Evolutionary conservation across 1,140 invertebrate species (phyloP).

Genomic region (Heliothis virescens): DNA sequence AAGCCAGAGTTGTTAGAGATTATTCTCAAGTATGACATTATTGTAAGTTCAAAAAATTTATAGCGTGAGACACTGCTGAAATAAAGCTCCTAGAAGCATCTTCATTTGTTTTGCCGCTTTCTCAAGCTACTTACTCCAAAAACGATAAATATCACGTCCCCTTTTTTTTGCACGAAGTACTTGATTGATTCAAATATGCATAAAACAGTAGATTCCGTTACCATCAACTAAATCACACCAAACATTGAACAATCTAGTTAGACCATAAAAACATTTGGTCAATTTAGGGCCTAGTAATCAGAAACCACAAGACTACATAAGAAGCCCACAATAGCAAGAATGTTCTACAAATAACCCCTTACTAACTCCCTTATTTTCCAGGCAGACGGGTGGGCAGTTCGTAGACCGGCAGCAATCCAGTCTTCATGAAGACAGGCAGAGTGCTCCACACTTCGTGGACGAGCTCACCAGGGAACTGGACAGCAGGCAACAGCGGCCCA

Average conservation of each 20-base stretch:
- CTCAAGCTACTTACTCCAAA: too few relatives aligned
- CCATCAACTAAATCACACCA: too few relatives aligned
- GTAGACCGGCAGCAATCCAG: slow-evolving; percentile 60
- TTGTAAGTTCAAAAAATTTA: too few relatives aligned
- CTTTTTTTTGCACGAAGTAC: too few relatives aligned
- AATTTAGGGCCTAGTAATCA: background rate
- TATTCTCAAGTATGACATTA: background rate
- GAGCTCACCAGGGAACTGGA: slow-evolving; percentile 75
- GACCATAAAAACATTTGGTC: too few relatives aligned
- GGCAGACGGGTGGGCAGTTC: slow-evolving; percentile 82
- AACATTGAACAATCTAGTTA: too few relatives aligned
- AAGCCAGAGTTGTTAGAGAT: background rate
- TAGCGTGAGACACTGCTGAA: too few relatives aligned
- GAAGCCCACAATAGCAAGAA: background rate
- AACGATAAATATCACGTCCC: too few relatives aligned
- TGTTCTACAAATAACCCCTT: background rate
- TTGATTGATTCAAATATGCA: too few relatives aligned
- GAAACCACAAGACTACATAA: background rate
- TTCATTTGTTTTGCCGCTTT: too few relatives aligned
- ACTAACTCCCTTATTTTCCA: slow-evolving; percentile 65
- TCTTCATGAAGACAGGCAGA: background rate
- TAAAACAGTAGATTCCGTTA: too few relatives aligned
- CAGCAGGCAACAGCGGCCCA: slow-evolving; percentile 64
- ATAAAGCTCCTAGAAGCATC: too few relatives aligned
- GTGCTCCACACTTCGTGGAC: slow-evolving; percentile 68